A percentile compares a stretch with the other conserved stretches of the same genome.
These are phyloP conservation scores for Ophiothrix spiculata DNA, from an alignment of 35 echinoderm and acorn worm genomes.

Conservation along the genomic window DNA sequence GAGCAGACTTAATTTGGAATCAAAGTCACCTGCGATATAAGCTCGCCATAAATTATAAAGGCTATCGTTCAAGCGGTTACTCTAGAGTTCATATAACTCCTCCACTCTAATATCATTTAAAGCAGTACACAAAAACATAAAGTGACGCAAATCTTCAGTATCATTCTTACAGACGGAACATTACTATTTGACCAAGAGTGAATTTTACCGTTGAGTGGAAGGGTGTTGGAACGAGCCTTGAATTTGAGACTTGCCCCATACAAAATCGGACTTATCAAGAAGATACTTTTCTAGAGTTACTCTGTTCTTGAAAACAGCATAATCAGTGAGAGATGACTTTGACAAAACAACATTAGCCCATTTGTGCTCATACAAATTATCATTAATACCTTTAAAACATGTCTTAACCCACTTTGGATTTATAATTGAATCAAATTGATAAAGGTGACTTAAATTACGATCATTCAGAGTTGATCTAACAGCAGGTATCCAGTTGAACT, in stretches of 20 bases:
- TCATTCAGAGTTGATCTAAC: not conserved
- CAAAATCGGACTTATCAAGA: not conserved
- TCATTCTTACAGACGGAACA: no score
- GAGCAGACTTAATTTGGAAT: not conserved
- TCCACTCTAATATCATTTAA: not conserved
- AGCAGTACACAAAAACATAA: not conserved
- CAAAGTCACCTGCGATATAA: not conserved
- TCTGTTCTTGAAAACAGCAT: not conserved
- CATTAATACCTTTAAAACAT: not conserved
- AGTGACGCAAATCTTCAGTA: not conserved
- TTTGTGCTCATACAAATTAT: not conserved
- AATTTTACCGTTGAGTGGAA: not conserved
- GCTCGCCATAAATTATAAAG: no score
- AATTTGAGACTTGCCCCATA: not conserved
- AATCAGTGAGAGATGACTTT: not conserved
- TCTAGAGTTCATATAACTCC: not conserved
- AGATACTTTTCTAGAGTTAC: not conserved
- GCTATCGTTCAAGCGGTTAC: no score
- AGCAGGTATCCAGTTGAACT: not conserved
- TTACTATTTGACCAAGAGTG: not conserved
- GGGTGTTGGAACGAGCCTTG: not conserved
- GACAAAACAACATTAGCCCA: not conserved
- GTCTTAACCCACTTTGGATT: not conserved
- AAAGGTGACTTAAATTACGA: not conserved
- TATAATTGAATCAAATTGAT: not conserved